Percentiles rank a stretch among this genome's conserved stretches.
Evolutionary conservation across 1,140 invertebrate genomes (phyloP).

Genomic region (Scaptomyza graminum): DNA sequence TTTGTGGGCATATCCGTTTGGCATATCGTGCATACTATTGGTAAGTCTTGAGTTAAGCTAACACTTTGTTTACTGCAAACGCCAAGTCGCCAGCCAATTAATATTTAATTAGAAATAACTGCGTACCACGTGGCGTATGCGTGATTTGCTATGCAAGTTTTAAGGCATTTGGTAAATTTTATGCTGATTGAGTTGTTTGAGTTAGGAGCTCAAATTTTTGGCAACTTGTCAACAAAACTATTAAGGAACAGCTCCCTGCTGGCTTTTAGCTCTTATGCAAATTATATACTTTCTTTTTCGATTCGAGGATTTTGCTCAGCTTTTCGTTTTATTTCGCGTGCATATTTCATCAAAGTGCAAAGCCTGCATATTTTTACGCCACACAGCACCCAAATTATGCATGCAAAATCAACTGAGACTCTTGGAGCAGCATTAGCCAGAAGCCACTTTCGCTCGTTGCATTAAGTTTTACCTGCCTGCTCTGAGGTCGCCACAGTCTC

Average conservation of each 20-base stretch:
- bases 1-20: constrained; percentile 86
- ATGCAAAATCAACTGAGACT: constrained; percentile 67
- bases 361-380: constrained; percentile 75
- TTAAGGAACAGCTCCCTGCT: constrained; percentile 35
- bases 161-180: constrained; percentile 19
- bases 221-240: constrained; percentile 52
- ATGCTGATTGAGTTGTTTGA: constrained; percentile 39
- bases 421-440: constrained; percentile 15
- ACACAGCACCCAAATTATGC: constrained; percentile 62
- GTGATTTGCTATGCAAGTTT: constrained; percentile 33
- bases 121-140: constrained; percentile 26
- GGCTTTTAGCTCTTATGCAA: constrained; percentile 56
- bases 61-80: not conserved
- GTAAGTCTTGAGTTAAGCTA: constrained; percentile 84
- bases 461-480: constrained; percentile 47
- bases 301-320: constrained; percentile 20
- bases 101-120: constrained; percentile 55
- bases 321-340: constrained; percentile 45
- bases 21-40: constrained; percentile 85
- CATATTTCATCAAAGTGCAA: constrained; percentile 75
- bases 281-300: constrained; percentile 36
- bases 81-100: constrained; percentile 20
- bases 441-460: constrained; percentile 34
- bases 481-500: constrained; percentile 11
- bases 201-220: constrained; percentile 2